A percentile compares a stretch with the other conserved stretches of the same genome.
phyloP scores from a whole-genome alignment of 2,797 vertebrate species.

The Sternarchorhynchus goeldii region DNA sequence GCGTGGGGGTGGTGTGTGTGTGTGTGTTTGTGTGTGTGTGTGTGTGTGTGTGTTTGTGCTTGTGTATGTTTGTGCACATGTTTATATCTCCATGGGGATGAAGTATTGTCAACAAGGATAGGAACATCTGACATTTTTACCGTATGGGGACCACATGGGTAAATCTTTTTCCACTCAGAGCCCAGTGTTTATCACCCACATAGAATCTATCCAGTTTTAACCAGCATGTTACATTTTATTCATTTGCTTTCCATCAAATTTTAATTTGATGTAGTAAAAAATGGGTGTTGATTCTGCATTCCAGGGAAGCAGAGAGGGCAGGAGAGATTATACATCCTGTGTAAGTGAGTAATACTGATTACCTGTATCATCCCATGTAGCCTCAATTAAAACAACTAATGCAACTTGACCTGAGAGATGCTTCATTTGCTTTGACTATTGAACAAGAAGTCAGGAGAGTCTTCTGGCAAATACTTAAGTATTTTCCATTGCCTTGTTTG shows the following conservation, averaged over 20 bases:
- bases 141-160: too few relatives aligned
- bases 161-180: too few relatives aligned
- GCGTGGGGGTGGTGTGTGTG: background rate
- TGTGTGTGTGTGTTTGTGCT: slow-evolving; percentile 1
- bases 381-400: slow-evolving; percentile 40
- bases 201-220: too few relatives aligned
- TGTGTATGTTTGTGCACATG: background rate
- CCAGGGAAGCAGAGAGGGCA: background rate
- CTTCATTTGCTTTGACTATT: slow-evolving; percentile 29
- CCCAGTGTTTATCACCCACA: too few relatives aligned
- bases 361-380: background rate
- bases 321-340: background rate
- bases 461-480: background rate
- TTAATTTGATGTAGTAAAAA: background rate
- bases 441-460: background rate
- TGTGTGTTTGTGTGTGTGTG: background rate
- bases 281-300: background rate
- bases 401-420: slow-evolving; percentile 5
- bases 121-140: too few relatives aligned
- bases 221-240: too few relatives aligned
- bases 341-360: background rate
- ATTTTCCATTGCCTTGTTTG: background rate
- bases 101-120: too few relatives aligned
- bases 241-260: background rate
- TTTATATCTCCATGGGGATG: too few relatives aligned